These are phyloP conservation scores for Petrocephalus schoutedeni DNA, from an alignment of 2,797 vertebrate genomes.

Conservation along the genomic window DNA sequence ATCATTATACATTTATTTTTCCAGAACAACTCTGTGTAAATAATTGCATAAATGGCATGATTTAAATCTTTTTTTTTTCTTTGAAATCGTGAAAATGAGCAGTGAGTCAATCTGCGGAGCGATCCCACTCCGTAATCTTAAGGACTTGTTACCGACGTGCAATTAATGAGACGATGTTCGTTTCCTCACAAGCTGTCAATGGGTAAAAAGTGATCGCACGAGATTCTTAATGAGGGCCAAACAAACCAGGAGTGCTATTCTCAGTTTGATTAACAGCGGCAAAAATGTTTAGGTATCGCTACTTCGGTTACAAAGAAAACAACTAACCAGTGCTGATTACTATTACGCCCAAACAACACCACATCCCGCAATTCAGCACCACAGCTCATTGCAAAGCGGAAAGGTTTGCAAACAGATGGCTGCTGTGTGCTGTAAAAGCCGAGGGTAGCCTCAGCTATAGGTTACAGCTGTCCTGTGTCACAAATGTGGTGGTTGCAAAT, in stretches of 20 bases:
- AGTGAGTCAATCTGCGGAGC: slow-evolving; percentile 8
- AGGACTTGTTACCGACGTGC: background rate
- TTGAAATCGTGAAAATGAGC: slow-evolving; percentile 13
- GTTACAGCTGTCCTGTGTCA: background rate
- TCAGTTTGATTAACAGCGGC: background rate
- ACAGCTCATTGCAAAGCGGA: background rate
- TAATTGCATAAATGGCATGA: slow-evolving; percentile 45
- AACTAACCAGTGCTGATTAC: background rate
- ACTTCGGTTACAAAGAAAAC: background rate
- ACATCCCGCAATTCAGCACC: background rate
- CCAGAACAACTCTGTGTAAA: slow-evolving; percentile 36
- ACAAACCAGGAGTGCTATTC: background rate
- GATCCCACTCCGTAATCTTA: background rate
- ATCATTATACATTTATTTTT: slow-evolving; percentile 47
- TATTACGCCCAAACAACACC: background rate
- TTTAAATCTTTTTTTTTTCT: slow-evolving; percentile 2
- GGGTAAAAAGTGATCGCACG: background rate
- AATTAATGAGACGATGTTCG: background rate
- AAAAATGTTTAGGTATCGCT: background rate
- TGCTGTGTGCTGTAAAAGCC: background rate
- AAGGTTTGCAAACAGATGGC: background rate
- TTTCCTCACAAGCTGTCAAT: background rate
- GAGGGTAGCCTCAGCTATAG: background rate
- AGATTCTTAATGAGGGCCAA: background rate
- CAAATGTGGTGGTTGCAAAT: background rate